Evolutionary conservation across 2,797 vertebrate genomes (phyloP).

Genomic region (Melanitta fusca): DNA sequence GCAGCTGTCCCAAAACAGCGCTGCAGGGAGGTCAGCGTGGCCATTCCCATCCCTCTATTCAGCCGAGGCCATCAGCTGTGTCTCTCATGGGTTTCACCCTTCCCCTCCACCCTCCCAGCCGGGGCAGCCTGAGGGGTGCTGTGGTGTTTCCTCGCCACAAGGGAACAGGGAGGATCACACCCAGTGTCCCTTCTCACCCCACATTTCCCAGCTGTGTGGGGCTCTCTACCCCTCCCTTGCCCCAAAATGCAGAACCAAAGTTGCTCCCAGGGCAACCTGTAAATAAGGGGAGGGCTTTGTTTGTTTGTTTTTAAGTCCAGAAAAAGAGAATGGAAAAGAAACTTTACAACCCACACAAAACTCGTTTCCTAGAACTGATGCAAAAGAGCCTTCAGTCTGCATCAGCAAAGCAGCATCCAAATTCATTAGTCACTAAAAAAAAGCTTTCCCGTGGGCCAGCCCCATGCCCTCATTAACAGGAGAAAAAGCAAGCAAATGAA

Average conservation of each 20-base stretch:
- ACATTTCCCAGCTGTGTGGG: fast-evolving
- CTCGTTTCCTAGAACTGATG: background rate
- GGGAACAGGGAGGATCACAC: fast-evolving
- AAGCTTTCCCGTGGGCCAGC: background rate
- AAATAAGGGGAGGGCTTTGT: background rate
- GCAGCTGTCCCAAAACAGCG: background rate
- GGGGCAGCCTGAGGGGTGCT: background rate
- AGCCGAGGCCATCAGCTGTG: background rate
- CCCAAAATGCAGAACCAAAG: background rate
- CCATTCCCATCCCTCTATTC: background rate
- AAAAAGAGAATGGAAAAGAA: background rate
- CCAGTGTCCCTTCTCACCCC: too few relatives aligned
- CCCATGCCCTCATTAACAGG: fast-evolving
- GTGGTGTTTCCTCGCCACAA: fast-evolving
- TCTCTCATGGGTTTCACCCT: background rate
- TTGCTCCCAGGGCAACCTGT: background rate
- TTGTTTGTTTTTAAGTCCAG: background rate
- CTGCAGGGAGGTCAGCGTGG: background rate
- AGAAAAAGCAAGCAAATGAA: background rate
- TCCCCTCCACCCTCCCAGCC: background rate
- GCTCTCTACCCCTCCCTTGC: background rate
- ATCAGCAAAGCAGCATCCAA: fast-evolving
- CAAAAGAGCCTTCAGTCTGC: background rate
- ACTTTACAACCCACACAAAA: background rate
- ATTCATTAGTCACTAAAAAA: fast-evolving